Base-by-base conservation (phyloP, 2,113 vertebrate species). In the Apodemus speciosus region DNA sequence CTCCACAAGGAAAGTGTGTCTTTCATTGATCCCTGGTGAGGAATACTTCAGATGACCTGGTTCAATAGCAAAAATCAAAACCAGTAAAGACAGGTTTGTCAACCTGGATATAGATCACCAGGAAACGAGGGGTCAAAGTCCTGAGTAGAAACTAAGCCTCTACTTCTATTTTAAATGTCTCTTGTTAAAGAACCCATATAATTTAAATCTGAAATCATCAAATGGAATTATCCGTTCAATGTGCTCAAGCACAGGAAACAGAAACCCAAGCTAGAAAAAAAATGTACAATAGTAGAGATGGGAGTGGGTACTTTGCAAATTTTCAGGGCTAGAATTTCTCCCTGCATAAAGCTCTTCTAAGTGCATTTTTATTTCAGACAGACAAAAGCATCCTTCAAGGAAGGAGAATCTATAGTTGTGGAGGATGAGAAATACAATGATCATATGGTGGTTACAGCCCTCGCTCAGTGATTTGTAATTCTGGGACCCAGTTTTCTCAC, bases 61-160 rank as follows among this genome's bases (percentile, higher is more conserved):
- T 94, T 94, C 92, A 88, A 56, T 53, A 85, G 69, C 9, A 53
- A 72, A 96, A 91, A 89, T 92, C 68, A 94, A 96, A 94, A 30
- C 32, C 21, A 32, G 35, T 73, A 53, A 94, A 92, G 73, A 94
- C 72, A 68, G 27, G 58, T 80, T 95, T 92, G 58, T 56, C 56
- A 95, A 35, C 51, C 35, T 76, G 64, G 43, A 94, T 23, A 79
- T 10, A 90, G 79, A 88, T 90, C 35, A 66, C 25, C 2, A 68
- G 76, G 35, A 27, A 79, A 88, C 84, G 53, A 77, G 6, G 38
- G 25, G 27, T 95, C 15, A 87, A 66, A 62, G 90, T 21, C 46
- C 30, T 16, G 58, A 85, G 25, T 56, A 80, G 15, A 89, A 85
- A 49, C 43, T 93, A 85, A 80, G 86, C 21, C 51, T 68, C 32